phyloP scores from a whole-genome alignment of 2,888 invertebrate genomes.

The Pardosa pseudoannulata region DNA sequence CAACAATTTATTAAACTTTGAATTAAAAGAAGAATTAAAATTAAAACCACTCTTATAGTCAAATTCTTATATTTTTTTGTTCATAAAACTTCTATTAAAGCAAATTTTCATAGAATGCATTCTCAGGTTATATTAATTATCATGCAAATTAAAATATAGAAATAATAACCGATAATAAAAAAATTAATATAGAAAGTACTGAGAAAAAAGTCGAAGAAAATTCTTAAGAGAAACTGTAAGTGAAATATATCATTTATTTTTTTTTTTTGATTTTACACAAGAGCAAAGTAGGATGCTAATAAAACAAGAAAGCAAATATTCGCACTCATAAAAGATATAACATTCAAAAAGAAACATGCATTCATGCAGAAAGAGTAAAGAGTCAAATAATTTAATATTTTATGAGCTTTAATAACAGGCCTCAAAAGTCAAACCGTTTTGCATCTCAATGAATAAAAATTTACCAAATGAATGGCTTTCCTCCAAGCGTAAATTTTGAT shows the following conservation, averaged over 20 bases:
- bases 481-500: too few species aligned
- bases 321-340: neutral
- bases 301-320: neutral
- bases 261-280: slow-evolving; percentile 1
- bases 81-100: too few species aligned
- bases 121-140: neutral
- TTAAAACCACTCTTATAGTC: too few species aligned
- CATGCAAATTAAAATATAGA: neutral
- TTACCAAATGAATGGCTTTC: too few species aligned
- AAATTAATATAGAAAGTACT: neutral
- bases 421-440: too few species aligned
- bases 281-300: neutral
- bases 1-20: too few species aligned
- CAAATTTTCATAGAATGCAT: neutral
- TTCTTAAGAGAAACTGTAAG: neutral
- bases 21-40: too few species aligned
- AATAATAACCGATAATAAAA: neutral
- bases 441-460: too few species aligned
- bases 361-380: neutral
- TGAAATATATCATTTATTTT: neutral
- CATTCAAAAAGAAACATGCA: neutral
- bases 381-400: too few species aligned
- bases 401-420: too few species aligned
- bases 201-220: neutral
- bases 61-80: too few species aligned